Base-by-base conservation (phyloP, 2,797 vertebrate species). In the Pelochelys cantorii region DNA sequence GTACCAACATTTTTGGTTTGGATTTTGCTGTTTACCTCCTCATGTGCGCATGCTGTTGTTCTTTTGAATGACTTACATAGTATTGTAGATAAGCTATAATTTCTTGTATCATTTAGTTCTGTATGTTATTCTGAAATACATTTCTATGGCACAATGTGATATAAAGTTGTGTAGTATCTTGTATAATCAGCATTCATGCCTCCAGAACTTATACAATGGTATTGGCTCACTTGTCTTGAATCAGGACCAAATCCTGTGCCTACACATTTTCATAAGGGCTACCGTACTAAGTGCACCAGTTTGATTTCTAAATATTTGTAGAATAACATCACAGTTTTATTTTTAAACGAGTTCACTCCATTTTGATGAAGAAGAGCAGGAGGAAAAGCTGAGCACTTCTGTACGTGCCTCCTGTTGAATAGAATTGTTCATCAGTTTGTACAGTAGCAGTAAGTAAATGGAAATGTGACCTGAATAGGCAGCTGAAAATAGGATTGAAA, bases 381-480 rank as follows among this genome's bases (percentile, higher is more conserved):
- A 60, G 34, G 27, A 94, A 25, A 71, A 91, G 85, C 14, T 53
- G 34, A 96, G 54, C 57, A 62, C 29, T 86, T 86, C 79, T 85
- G 86, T 97, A 96, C 93, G 77, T 93, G 11, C 3, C 79, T 95
- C 91, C 53, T 86, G 81, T 92, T 94, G 86, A 95, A 90, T 42
- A 92, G 54, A 85, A 71, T 85, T 0, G 0, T 95, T 96, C 95
- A 96, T 97, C 94, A 97, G 62, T 90, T 95, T 94, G 88, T 97
- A 93, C 91, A 77, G 92, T 74, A 96, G 96, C 71, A 97, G 92
- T 97, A 96, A 93, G 79, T 91, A 95, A 92, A 96, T 85, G 68
- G 95, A 96, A 97, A 96, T 0, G 5, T 97, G 94, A 97, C 79
- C 78, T 96, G 93, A 97, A 97, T 96, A 59, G 79, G 71, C 54